A percentile compares a stretch with the other conserved stretches of the same genome.
phyloP scores from a whole-genome alignment of 2,888 invertebrate genomes.

The Tachystola acroxantha region DNA sequence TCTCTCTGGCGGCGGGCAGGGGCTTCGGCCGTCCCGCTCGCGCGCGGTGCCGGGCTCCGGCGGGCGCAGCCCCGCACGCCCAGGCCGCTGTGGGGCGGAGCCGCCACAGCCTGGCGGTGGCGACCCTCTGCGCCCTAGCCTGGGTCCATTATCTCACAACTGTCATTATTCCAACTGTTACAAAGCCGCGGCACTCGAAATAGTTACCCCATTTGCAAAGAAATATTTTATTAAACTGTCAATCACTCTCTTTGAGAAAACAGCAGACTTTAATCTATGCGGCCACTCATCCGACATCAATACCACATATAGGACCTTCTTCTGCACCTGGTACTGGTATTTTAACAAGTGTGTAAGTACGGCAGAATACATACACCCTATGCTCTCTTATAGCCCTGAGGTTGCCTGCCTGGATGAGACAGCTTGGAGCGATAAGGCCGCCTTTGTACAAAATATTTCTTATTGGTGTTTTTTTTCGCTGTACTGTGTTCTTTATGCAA shows the following conservation, averaged over 20 bases:
- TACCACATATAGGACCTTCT: too few relatives aligned
- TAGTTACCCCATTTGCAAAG: constrained; percentile 5
- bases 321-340: too few relatives aligned
- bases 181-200: constrained; percentile 10
- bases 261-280: not conserved
- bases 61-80: constrained; percentile 28
- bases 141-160: constrained; percentile 45
- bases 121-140: constrained; percentile 41
- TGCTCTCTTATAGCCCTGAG: too few relatives aligned
- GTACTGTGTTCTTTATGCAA: too few relatives aligned
- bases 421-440: too few relatives aligned
- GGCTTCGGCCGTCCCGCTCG: constrained; percentile 20
- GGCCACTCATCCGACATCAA: too few relatives aligned
- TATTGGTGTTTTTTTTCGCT: too few relatives aligned
- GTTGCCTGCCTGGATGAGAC: too few relatives aligned
- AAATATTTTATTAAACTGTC: constrained; percentile 5
- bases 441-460: too few relatives aligned
- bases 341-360: too few relatives aligned
- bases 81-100: constrained; percentile 17
- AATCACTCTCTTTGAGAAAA: not conserved
- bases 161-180: constrained; percentile 25
- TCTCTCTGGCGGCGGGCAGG: constrained; percentile 22
- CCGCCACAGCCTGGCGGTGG: constrained; percentile 28
- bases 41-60: constrained; percentile 13
- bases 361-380: too few relatives aligned